Evolutionary conservation across 2,113 vertebrate species (phyloP), one percentile per base, ranked within the genome.

Genomic region (Heterochromis multidens): DNA sequence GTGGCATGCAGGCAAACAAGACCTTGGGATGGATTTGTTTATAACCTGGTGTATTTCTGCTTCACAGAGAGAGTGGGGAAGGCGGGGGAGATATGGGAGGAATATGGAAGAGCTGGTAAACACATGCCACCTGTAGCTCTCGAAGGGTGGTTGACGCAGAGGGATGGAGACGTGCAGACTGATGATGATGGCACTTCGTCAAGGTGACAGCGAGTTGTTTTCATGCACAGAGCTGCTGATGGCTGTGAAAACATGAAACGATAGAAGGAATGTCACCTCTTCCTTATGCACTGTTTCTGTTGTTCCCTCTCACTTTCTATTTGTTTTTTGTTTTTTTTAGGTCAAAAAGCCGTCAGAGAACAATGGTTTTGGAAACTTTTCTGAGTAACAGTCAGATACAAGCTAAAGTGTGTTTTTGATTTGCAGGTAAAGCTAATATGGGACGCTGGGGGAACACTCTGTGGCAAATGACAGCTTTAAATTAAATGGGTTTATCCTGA

Each of bases 11-110:
- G 78, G 70, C 65, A 87, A 85, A 86, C 83, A 87, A 7, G 81
- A 77, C 90, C 84, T 87, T 88, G 88, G 58, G 46, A 13, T 61
- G 37, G 29, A 76, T 77, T 9, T 82, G 74, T 85, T 85, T 87
- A n/a, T 23, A 31, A 63, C 52, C 29, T 31, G n/a, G 3, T 76
- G 21, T 88, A 31, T 74, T 82, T 80, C 21, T 78, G 37, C 57
- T 60, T 61, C 21, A 12, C 31, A 74, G 19, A 54, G 13, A 31
- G 19, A 54, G 27, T 27, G 35, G 52, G 7, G 29, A 23, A 27
- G 52, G 23, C 19, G 31, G 31, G 49, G 31, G 29, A 11, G 9
- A 49, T 52, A 31, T 1, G 1, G 46, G 27, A 74, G 56, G 19
- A 5, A 56, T 7, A 1, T 17, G 19, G 46, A 29, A 23, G 74